Base-by-base conservation (phyloP, 2,797 vertebrate genomes). In the Cercopithecus neglectus region DNA sequence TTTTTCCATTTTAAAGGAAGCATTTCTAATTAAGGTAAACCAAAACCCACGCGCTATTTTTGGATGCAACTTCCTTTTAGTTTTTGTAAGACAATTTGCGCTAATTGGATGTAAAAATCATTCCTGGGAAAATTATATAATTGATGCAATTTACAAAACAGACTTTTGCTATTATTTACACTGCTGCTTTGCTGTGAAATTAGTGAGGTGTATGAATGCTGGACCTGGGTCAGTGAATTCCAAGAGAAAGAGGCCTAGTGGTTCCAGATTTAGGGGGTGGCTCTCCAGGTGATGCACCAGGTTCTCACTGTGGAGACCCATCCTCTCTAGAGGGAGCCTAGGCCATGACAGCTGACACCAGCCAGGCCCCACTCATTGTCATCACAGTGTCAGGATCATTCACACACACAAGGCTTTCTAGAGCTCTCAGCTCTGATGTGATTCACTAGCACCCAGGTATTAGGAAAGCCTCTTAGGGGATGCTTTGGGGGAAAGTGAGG, bases 41-140 rank as follows among this genome's bases (percentile, higher is more conserved):
- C 74, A 89, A 98, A 98, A 74, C 39, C 61, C 59, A 30, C 11
- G 10, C 26, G 89, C 82, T 98, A n/a, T 97, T 98, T 98, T 97
- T 96, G 97, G 91, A 94, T 53, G 86, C 74, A 92, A 96, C 96
- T 96, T 96, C 88, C 46, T 84, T 59, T 55, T 61, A 36, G n/a
- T 91, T 83, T 74, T 30, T 33, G 64, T 79, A 91, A 97, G 96
- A 96, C 94, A 98, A 98, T 98, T 97, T 94, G 95, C 96, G 89
- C 97, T 98, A 98, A 98, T 98, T 98, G 97, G 97, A 97, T 98
- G 87, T 96, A 98, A 98, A 94, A 98, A 0, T 96, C 75, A 97
- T 98, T 97, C 92, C 96, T 97, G 96, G 75, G 95, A 70, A 98
- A 98, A 98, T 98, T 97, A 96, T 96, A 28, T 98, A 98, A 96